Conservation (phyloP, 2,113 vertebrate species). For the Psilopogon haemacephalus region DNA sequence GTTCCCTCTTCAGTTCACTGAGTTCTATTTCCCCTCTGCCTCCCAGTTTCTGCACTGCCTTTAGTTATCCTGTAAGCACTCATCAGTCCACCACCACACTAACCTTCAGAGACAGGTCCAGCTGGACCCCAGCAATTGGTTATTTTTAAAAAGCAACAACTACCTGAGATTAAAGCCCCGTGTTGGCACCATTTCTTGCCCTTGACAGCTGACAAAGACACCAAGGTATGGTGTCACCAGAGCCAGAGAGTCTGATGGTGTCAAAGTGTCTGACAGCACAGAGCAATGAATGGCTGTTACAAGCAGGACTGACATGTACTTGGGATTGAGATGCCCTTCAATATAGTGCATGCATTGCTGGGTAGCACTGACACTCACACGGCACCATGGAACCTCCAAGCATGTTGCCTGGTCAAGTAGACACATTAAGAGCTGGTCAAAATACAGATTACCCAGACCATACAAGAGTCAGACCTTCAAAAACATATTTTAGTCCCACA, state of each 20-base stretch:
- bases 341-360: not conserved
- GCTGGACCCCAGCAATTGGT: accelerated
- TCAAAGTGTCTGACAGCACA: not conserved
- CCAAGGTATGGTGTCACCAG: not conserved
- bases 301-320: not conserved
- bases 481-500: not conserved
- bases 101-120: not conserved
- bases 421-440: not conserved
- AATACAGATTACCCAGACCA: not conserved
- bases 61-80: not conserved
- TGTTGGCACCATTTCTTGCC: not conserved
- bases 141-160: not conserved
- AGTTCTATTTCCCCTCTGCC: not conserved
- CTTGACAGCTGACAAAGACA: not conserved
- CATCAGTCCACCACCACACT: too few species aligned
- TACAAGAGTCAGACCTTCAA: not conserved
- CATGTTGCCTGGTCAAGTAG: accelerated
- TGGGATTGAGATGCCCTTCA: not conserved
- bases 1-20: not conserved
- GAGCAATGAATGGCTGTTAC: accelerated
- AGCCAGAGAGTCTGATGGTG: not conserved
- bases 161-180: not conserved
- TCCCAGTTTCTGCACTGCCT: not conserved
- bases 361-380: not conserved
- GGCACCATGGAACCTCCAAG: accelerated